Evolutionary conservation across 2,888 invertebrate species (phyloP).

Genomic region (Gasteruption jaculator): DNA sequence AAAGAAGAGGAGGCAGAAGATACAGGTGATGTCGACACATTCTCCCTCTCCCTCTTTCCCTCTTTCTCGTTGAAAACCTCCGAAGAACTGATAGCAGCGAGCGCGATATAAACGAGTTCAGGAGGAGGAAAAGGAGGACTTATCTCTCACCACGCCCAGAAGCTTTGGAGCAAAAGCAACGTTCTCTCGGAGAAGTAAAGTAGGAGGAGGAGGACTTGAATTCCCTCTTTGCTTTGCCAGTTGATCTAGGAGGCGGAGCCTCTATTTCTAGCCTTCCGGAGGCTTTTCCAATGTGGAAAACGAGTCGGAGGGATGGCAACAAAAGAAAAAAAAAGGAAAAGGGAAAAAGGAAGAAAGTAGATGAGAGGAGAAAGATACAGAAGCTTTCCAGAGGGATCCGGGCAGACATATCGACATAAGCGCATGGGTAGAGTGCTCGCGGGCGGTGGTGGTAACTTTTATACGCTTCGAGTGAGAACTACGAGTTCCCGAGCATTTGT

Average conservation of each 20-base stretch:
- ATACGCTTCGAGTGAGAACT: no score
- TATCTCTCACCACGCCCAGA: conserved; percentile 43
- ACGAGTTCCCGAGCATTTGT: no score
- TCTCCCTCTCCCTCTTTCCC: conserved; percentile 15
- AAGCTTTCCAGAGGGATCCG: conserved; percentile 11
- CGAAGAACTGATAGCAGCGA: conserved; percentile 21
- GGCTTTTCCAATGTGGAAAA: conserved; percentile 1
- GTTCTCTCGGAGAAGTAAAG: conserved; percentile 32
- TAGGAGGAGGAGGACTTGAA: conserved; percentile 28
- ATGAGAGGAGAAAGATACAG: conserved; percentile 13
- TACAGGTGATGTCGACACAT: conserved; percentile 18
- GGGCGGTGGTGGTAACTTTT: no score
- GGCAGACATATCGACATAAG: no score
- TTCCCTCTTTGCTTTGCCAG: conserved; percentile 21
- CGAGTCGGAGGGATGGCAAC: not conserved
- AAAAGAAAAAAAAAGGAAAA: not conserved
- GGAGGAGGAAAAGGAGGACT: conserved; percentile 30
- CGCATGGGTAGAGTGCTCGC: no score
- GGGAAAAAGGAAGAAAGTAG: conserved; percentile 9
- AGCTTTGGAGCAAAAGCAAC: conserved; percentile 24
- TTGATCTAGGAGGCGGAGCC: conserved; percentile 48
- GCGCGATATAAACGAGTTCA: conserved; percentile 31
- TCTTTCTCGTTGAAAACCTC: conserved; percentile 1
- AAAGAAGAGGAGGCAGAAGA: not conserved
- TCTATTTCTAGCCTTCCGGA: conserved; percentile 38